Evolutionary conservation across 2,113 vertebrate species (phyloP).

Genomic region (Thymallus thymallus): DNA sequence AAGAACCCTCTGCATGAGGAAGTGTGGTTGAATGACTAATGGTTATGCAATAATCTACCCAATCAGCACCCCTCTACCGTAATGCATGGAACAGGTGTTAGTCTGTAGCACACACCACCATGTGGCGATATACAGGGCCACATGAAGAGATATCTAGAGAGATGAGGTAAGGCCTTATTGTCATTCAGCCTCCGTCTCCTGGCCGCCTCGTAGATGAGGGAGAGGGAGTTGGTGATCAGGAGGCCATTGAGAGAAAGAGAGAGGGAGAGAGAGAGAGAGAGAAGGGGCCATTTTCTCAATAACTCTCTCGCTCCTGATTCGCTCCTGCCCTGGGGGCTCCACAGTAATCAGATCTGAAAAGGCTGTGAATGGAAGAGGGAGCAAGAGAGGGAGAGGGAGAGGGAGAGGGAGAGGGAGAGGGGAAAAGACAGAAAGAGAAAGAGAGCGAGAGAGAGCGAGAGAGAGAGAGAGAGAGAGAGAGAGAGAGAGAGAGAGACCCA

Average conservation of each 20-base stretch:
- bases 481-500: not conserved
- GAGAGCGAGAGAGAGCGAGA: not conserved
- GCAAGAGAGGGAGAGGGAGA: not conserved
- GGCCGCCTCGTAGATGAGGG: conserved; percentile 58
- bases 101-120: not conserved
- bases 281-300: conserved; percentile 36
- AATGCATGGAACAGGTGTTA: not conserved
- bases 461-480: not conserved
- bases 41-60: not conserved
- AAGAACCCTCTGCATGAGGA: too few relatives aligned
- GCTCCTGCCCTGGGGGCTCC: conserved; percentile 18
- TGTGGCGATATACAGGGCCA: not conserved
- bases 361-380: conserved; percentile 11
- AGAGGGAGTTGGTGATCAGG: conserved; percentile 22
- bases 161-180: conserved; percentile 24
- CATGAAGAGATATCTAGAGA: conserved; percentile 28
- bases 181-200: conserved; percentile 36
- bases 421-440: conserved; percentile 1
- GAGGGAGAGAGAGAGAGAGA: not conserved
- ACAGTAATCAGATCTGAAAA: conserved; percentile 34
- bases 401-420: not conserved
- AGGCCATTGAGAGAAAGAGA: conserved; percentile 32
- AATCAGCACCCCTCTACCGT: not conserved
- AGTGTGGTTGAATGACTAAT: not conserved
- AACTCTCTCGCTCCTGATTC: conserved; percentile 28